phyloP scores from a whole-genome alignment of 2,888 invertebrate species.

The Molorchus minor region DNA sequence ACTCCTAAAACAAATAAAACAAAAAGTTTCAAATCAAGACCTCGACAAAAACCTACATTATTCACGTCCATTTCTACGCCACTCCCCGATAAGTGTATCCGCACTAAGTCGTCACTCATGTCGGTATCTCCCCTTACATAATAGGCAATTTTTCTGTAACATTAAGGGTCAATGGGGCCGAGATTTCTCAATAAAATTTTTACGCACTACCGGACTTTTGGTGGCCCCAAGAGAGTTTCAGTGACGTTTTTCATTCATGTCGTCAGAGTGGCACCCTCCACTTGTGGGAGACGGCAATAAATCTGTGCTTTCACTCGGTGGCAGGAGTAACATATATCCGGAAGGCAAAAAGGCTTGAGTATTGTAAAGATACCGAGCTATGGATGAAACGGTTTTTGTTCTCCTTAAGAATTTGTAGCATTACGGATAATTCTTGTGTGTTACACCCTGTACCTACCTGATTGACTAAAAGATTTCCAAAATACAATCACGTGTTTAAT shows the following conservation, averaged over 20 bases:
- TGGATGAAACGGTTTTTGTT: too few species aligned
- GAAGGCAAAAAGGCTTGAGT: too few species aligned
- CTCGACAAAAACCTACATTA: not conserved
- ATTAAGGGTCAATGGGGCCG: slow-evolving; percentile 37
- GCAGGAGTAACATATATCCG: too few species aligned
- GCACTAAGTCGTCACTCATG: slow-evolving; percentile 33
- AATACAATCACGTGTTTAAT: too few species aligned
- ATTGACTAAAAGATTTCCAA: too few species aligned
- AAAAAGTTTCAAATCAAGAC: not conserved
- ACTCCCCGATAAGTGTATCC: slow-evolving; percentile 23
- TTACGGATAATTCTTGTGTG: too few species aligned
- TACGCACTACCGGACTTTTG: slow-evolving; percentile 26
- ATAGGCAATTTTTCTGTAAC: slow-evolving; percentile 35
- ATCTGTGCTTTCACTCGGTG: not conserved
- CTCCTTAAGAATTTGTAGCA: too few species aligned
- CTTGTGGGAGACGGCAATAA: not conserved
- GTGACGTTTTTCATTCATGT: slow-evolving; percentile 18
- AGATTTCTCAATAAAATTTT: slow-evolving; percentile 44
- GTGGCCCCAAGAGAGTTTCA: slow-evolving; percentile 8
- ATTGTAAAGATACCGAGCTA: too few species aligned
- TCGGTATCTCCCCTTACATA: slow-evolving; percentile 33
- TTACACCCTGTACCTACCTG: too few species aligned
- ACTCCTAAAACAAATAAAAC: not conserved
- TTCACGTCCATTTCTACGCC: not conserved
- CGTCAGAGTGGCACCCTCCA: slow-evolving; percentile 4